These are phyloP conservation scores for Rhinoderma darwinii DNA, from an alignment of 2,113 vertebrate genomes.

Conservation along the genomic window DNA sequence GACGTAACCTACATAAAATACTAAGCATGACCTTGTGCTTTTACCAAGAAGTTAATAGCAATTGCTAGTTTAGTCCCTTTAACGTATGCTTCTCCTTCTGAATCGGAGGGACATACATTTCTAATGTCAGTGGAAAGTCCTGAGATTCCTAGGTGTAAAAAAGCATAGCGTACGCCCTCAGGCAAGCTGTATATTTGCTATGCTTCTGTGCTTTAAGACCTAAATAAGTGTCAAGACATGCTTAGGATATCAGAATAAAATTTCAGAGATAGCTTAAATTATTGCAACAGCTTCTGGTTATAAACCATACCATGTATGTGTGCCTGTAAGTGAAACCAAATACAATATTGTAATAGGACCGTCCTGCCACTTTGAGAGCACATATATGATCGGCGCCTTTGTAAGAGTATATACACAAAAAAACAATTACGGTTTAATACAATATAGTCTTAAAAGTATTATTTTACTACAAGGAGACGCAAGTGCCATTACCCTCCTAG, in stretches of 20 bases:
- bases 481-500: no score
- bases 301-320: not conserved
- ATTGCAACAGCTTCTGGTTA: not conserved
- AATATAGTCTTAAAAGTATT: no score
- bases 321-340: not conserved
- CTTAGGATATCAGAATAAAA: not conserved
- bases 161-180: not conserved
- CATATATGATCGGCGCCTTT: not conserved
- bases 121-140: constrained; percentile 11
- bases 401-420: not conserved
- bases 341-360: not conserved
- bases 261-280: not conserved
- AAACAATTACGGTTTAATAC: no score
- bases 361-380: not conserved
- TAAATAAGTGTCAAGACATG: constrained; percentile 15
- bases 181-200: not conserved
- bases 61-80: not conserved
- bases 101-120: not conserved
- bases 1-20: not conserved
- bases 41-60: not conserved
- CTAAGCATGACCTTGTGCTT: no score
- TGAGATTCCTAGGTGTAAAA: constrained; percentile 3
- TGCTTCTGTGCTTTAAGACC: not conserved
- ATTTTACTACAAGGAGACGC: no score
- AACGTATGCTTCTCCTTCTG: not conserved